These are phyloP conservation scores for Mionectes olivaceus DNA, from an alignment of 2,797 vertebrate genomes.

Conservation along the genomic window DNA sequence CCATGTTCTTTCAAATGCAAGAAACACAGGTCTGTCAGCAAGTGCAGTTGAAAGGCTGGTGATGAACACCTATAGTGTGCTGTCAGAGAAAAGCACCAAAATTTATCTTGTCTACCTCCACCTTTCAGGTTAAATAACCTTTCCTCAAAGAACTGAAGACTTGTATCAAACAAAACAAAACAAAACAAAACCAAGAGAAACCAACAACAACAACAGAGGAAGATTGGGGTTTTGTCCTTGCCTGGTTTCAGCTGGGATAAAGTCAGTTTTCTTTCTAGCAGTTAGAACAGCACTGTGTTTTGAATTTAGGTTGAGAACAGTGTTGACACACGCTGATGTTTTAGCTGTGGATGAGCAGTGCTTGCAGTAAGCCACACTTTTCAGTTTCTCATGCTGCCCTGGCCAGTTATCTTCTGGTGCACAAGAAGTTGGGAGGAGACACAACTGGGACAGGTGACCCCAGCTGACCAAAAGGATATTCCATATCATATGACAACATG, in stretches of 20 bases:
- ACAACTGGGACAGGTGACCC: neutral
- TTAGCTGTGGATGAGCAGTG: neutral
- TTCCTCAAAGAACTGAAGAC: neutral
- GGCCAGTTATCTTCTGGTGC: neutral
- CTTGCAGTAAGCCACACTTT: neutral
- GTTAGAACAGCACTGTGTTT: neutral
- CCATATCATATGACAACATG: neutral
- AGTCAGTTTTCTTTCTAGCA: neutral
- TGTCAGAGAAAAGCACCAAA: neutral
- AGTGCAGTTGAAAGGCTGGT: neutral
- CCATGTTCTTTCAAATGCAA: neutral
- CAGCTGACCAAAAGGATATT: neutral
- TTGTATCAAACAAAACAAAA: neutral
- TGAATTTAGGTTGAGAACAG: neutral
- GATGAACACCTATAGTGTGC: neutral
- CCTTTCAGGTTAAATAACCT: neutral
- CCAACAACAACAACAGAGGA: neutral
- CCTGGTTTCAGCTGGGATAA: neutral
- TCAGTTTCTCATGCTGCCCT: neutral
- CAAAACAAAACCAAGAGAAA: neutral
- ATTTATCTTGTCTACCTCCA: neutral
- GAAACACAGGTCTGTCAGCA: neutral
- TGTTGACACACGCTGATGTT: neutral
- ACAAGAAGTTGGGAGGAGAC: neutral
- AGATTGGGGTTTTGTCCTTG: slow-evolving; percentile 8